Evolutionary conservation across 1,140 invertebrate genomes (phyloP), one percentile per base, ranked within the genome.

Genomic region (Drepana arcuata): DNA sequence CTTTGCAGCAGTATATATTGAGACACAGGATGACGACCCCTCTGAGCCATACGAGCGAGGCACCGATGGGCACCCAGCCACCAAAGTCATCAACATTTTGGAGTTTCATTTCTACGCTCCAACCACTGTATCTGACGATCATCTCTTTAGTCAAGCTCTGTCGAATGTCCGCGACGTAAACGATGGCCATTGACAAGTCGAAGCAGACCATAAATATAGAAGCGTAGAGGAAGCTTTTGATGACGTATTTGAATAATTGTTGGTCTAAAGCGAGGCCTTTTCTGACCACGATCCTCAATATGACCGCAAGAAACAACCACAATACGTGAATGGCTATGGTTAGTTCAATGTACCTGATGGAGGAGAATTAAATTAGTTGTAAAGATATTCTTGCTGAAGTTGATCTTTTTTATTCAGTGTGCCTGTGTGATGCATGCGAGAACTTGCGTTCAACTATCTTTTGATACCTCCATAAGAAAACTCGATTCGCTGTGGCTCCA

Each of bases 91-190:
- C 39, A 21, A 61, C 59, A 13, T 45, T 43, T 2, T 48, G 21
- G 0, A 81, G 38, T 18, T 69, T 56, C 18, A 70, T 33, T 26
- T 67, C 57, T 0, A 65, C 57, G 16, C 60, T 60, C 73, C 73
- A 81, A 0, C 73, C 77, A 15, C 72, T 77, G 44, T 78, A 67
- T 16, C 73, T 62, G 0, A 81, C 29, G 7, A 81, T 61, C 73
- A 78, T 81, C 9, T 61, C 68, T 16, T 72, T 68, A 3, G 66
- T 74, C 26, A 81, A 37, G 29, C 72, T 73, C 28, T 73, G 59
- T 25, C 77, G 66, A 11, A 81, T 73, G 26, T 81, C 65, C 0
- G 68, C 54, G 1, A 77, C 56, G 34, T 81, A 77, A 0, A 78
- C 55, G 0, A 73, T 59, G 1, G 56, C 77, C 70, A 78, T 74